Evolutionary conservation across 2,888 invertebrate species (phyloP).

Genomic region (Bursaphelenchus okinawaensis): DNA sequence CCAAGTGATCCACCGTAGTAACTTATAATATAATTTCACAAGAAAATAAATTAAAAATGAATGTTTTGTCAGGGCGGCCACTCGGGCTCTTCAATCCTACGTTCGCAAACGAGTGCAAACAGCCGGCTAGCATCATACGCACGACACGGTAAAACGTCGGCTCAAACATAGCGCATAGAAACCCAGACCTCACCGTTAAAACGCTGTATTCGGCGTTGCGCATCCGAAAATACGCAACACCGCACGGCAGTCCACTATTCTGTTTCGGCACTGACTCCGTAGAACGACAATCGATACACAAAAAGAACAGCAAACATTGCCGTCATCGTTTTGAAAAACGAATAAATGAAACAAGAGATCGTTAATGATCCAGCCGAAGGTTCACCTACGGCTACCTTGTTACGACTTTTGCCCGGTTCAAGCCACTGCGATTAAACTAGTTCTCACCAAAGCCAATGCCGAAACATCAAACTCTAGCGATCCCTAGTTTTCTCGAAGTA

Average conservation of each 20-base stretch:
- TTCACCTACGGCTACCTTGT: slow-evolving; percentile 69
- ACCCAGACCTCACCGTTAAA: slow-evolving; percentile 3
- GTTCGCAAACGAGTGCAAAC: slow-evolving; percentile 2
- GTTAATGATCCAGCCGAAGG: slow-evolving; percentile 63
- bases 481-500: slow-evolving; percentile 29
- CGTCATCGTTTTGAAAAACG: neutral
- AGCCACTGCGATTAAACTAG: slow-evolving; percentile 37
- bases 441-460: slow-evolving; percentile 20
- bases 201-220: neutral
- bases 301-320: neutral
- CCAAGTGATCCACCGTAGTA: slow-evolving; percentile 60
- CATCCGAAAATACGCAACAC: neutral
- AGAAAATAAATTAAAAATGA: slow-evolving; percentile 11
- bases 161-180: neutral
- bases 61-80: slow-evolving; percentile 9
- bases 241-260: neutral
- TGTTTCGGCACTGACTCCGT: too few relatives aligned
- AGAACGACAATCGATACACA: too few relatives aligned
- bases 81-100: slow-evolving; percentile 18
- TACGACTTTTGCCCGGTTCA: slow-evolving; percentile 63
- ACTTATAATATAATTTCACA: slow-evolving; percentile 31
- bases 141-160: slow-evolving; percentile 15
- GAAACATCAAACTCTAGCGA: neutral
- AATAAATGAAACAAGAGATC: slow-evolving; percentile 11
- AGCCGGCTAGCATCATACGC: neutral